phyloP scores from a whole-genome alignment of 2,888 invertebrate species.

The Barypeithes pellucidus region DNA sequence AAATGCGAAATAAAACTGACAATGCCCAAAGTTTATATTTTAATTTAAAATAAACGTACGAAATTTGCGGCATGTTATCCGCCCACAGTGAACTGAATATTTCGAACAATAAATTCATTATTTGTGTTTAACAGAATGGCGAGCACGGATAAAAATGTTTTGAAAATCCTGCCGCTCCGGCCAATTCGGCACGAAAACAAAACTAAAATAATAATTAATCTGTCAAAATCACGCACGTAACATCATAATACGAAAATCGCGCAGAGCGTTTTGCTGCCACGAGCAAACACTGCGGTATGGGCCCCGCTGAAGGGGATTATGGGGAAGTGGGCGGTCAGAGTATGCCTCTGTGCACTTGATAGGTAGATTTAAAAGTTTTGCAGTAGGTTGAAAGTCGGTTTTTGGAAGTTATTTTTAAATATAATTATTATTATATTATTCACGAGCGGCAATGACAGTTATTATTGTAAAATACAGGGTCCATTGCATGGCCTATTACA shows the following conservation, averaged over 20 bases:
- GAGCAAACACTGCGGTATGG: slow-evolving; percentile 49
- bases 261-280: slow-evolving; percentile 52
- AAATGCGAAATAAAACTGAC: slow-evolving; percentile 35
- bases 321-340: slow-evolving; percentile 28
- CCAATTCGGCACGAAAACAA: slow-evolving; percentile 56
- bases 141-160: slow-evolving; percentile 54
- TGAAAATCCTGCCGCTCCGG: slow-evolving; percentile 37
- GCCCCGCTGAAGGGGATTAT: slow-evolving; percentile 17
- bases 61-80: slow-evolving; percentile 52
- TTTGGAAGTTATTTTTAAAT: slow-evolving; percentile 5
- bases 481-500: too few species aligned
- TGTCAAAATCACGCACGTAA: slow-evolving; percentile 69
- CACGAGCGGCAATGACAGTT: too few species aligned
- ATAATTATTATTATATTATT: too few species aligned
- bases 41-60: slow-evolving; percentile 42
- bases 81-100: slow-evolving; percentile 46
- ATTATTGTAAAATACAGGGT: too few species aligned
- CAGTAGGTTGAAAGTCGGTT: slow-evolving; percentile 15
- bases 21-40: slow-evolving; percentile 40
- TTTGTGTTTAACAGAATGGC: slow-evolving; percentile 52
- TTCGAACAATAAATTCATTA: slow-evolving; percentile 51
- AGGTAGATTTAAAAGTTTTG: slow-evolving; percentile 52
- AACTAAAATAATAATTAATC: slow-evolving; percentile 67
- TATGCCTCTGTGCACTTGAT: slow-evolving; percentile 50
- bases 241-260: slow-evolving; percentile 64